Conservation (phyloP, 2,797 vertebrate species). For the Lagorchestes hirsutus region DNA sequence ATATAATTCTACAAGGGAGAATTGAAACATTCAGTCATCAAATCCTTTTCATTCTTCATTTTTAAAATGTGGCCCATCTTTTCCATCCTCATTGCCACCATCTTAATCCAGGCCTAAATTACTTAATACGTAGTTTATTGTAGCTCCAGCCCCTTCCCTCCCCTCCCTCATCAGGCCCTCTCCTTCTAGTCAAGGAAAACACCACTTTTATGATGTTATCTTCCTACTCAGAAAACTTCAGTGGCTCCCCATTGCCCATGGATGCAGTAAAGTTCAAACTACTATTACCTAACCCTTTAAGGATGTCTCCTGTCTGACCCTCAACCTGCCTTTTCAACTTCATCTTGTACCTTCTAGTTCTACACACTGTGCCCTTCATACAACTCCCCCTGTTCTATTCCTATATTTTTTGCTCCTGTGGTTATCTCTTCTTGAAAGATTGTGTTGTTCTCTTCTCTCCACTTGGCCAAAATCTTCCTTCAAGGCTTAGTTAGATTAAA, state of each 20-base stretch:
- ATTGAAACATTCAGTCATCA: background rate
- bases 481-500: background rate
- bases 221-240: background rate
- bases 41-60: background rate
- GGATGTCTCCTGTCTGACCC: background rate
- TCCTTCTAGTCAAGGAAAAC: background rate
- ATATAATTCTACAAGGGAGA: background rate
- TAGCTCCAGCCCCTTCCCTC: background rate
- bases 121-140: background rate
- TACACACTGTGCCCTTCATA: background rate
- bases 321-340: background rate
- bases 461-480: background rate
- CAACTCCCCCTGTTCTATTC: background rate
- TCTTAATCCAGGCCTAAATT: background rate
- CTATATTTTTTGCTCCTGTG: background rate
- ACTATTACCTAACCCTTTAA: background rate
- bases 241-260: background rate
- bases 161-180: background rate
- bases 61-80: background rate
- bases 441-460: background rate
- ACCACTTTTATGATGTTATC: background rate
- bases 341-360: background rate
- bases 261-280: background rate
- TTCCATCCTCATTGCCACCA: background rate
- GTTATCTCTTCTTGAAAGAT: background rate